A percentile compares a stretch with the other conserved stretches of the same genome.
Conservation (phyloP, 2,888 invertebrate genomes). For the Slavum lentiscoides region DNA sequence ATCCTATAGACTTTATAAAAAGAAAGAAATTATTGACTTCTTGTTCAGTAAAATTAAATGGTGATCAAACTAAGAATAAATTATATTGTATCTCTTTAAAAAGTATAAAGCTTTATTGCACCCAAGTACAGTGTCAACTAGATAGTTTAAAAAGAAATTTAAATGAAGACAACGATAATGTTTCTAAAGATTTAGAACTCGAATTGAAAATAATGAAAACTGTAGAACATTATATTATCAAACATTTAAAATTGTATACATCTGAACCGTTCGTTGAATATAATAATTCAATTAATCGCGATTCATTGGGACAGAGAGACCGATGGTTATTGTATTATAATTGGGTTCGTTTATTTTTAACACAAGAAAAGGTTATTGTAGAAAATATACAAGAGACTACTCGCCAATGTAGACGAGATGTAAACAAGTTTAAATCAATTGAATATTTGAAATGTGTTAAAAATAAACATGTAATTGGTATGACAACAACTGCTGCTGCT, state of each 20-base stretch:
- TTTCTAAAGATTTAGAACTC: not conserved
- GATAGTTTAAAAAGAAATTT: not conserved
- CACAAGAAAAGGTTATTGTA: not conserved
- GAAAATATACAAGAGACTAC: not conserved
- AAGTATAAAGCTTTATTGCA: conserved; percentile 15
- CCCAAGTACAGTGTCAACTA: not conserved
- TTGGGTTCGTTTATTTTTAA: conserved; percentile 18
- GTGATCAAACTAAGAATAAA: not conserved
- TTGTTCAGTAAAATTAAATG: not conserved
- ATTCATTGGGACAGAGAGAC: conserved; percentile 4
- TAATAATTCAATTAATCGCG: not conserved
- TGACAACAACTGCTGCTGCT: conserved; percentile 79
- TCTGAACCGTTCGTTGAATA: not conserved
- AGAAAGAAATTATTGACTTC: conserved; percentile 10
- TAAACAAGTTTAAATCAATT: conserved; percentile 38
- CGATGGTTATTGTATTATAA: conserved; percentile 40
- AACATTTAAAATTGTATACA: conserved; percentile 25
- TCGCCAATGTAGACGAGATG: conserved; percentile 9
- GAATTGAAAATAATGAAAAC: conserved; percentile 15
- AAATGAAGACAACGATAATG: not conserved
- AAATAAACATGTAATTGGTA: conserved; percentile 67
- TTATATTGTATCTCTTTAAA: conserved; percentile 32
- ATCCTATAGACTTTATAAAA: conserved; percentile 34
- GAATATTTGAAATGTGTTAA: conserved; percentile 24
- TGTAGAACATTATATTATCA: conserved; percentile 3